These are phyloP conservation scores for Holcopasites calliopsidis DNA, from an alignment of 1,140 invertebrate genomes.

Conservation along the genomic window DNA sequence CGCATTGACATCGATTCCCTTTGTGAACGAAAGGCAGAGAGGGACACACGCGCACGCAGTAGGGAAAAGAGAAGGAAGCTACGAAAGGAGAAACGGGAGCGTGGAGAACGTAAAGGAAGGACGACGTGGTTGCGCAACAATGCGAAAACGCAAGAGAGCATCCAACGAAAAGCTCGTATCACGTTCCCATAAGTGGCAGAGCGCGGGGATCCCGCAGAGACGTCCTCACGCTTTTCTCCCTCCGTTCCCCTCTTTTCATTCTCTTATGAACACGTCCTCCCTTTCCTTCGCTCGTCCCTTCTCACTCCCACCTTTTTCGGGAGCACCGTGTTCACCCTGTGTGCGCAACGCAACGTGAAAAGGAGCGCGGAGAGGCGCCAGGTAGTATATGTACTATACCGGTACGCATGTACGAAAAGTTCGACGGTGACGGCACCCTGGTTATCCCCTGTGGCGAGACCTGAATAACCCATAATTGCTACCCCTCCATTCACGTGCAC, in stretches of 20 bases:
- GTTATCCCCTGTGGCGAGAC: constrained; percentile 57
- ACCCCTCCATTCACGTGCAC: constrained; percentile 56
- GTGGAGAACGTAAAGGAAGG: constrained; percentile 36
- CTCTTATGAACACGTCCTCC: not conserved
- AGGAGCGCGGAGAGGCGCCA: constrained; percentile 67
- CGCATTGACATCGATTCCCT: constrained; percentile 64
- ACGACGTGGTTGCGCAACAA: constrained; percentile 70
- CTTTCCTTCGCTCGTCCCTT: not conserved
- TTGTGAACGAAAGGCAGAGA: constrained; percentile 45
- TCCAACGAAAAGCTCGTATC: constrained; percentile 68
- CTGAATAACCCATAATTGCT: constrained; percentile 72
- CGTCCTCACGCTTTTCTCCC: constrained; percentile 57
- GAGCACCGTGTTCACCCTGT: not conserved
- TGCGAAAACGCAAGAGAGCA: constrained; percentile 71
- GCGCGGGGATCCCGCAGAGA: constrained; percentile 65
- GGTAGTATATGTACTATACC: too few species aligned
- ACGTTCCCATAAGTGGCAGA: constrained; percentile 74
- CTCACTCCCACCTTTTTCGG: not conserved
- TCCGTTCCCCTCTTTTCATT: not conserved
- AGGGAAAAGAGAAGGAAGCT: not conserved
- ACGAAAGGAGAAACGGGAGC: constrained; percentile 2
- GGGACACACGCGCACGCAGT: not conserved
- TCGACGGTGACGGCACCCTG: constrained; percentile 47
- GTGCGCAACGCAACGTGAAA: constrained; percentile 14
- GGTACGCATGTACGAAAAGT: constrained; percentile 38